A percentile compares a stretch with the other conserved stretches of the same genome.
Evolutionary conservation across 2,888 invertebrate genomes (phyloP).

Genomic region (Eurois occulta): DNA sequence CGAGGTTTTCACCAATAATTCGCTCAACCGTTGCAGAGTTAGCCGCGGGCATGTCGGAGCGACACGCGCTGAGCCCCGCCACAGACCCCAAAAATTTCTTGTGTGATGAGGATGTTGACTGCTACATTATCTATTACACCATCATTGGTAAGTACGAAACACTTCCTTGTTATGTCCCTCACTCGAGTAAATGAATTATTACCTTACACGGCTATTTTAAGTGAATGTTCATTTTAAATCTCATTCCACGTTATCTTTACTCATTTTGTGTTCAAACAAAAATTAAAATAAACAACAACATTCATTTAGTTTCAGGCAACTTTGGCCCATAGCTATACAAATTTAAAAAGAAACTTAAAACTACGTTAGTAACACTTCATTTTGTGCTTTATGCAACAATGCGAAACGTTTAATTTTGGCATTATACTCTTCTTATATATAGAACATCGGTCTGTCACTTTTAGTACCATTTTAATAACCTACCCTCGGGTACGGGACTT

Average conservation of each 20-base stretch:
- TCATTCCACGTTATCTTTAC: not conserved
- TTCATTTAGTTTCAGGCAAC: too few relatives aligned
- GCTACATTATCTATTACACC: constrained; percentile 84
- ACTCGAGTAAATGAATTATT: not conserved
- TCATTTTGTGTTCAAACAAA: not conserved
- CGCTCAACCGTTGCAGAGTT: constrained; percentile 76
- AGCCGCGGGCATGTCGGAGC: constrained; percentile 80
- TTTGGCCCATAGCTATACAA: too few relatives aligned
- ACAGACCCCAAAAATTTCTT: constrained; percentile 86
- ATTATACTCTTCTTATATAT: not conserved
- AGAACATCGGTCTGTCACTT: not conserved
- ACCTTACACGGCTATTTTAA: too few relatives aligned
- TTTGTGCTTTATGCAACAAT: too few relatives aligned
- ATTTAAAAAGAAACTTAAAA: too few relatives aligned
- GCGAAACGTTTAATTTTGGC: not conserved
- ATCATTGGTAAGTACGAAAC: constrained; percentile 80
- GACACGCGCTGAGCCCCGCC: constrained; percentile 78
- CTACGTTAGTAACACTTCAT: too few relatives aligned
- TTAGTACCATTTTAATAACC: not conserved
- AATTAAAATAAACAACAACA: too few relatives aligned
- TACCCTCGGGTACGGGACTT: too few relatives aligned
- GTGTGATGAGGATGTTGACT: constrained; percentile 77
- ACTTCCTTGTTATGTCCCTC: not conserved
- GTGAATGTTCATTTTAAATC: not conserved
- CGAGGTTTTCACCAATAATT: not conserved